Percentiles rank a stretch among this genome's conserved stretches.
Conservation (phyloP, 1,140 invertebrate genomes). For the Drosophila mauritiana region DNA sequence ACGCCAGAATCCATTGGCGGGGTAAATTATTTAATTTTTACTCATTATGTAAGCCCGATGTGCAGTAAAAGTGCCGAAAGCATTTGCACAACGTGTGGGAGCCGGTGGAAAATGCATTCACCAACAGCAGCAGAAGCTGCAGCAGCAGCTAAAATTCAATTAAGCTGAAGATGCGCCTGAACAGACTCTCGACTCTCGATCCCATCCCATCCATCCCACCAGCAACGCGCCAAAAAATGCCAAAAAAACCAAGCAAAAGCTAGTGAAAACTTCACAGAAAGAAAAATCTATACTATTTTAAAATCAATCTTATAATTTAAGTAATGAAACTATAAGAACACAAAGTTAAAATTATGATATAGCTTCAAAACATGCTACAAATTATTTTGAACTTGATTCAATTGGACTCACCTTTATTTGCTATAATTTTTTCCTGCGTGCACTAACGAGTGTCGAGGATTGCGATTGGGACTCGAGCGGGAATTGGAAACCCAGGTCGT, state of each 20-base stretch:
- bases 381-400: too few relatives aligned
- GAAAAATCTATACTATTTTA: not conserved
- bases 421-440: not conserved
- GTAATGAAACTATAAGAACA: not conserved
- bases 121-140: conserved; percentile 16
- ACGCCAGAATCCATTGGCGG: conserved; percentile 61
- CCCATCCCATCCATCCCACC: conserved; percentile 24
- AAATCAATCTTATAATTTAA: not conserved
- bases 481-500: conserved; percentile 69
- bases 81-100: conserved; percentile 80
- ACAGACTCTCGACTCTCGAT: conserved; percentile 48
- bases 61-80: conserved; percentile 76
- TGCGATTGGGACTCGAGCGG: conserved; percentile 46
- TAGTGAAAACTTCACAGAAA: conserved; percentile 8
- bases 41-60: conserved; percentile 67
- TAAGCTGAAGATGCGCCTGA: conserved; percentile 76
- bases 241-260: conserved; percentile 55
- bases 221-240: conserved; percentile 63
- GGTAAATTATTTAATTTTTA: conserved; percentile 80
- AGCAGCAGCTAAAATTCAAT: conserved; percentile 68
- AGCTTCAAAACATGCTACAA: not conserved
- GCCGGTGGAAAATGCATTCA: conserved; percentile 77
- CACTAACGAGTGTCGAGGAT: conserved; percentile 61
- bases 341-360: rapidly evolving
- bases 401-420: not conserved